Percentiles rank a stretch among this genome's conserved stretches.
These are phyloP conservation scores for Triops cancriformis DNA, from an alignment of 1,140 invertebrate genomes.

Conservation along the genomic window DNA sequence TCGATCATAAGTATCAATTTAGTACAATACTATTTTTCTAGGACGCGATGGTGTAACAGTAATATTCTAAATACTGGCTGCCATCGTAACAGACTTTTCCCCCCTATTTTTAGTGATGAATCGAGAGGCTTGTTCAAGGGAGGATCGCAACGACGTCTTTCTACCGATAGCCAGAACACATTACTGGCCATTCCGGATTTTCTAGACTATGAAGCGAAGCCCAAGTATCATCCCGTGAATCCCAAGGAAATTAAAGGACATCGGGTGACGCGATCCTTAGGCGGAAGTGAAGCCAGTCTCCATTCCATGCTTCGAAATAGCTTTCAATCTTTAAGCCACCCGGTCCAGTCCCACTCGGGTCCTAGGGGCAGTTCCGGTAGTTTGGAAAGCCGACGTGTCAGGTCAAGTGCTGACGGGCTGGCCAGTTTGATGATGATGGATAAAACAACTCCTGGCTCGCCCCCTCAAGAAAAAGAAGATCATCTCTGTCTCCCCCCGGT, in stretches of 20 bases:
- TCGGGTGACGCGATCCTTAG: constrained; percentile 17
- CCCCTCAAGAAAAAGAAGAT: background rate
- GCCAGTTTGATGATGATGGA: background rate
- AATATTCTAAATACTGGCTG: no score
- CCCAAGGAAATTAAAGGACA: background rate
- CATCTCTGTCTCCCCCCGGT: background rate
- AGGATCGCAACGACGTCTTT: background rate
- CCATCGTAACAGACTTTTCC: background rate
- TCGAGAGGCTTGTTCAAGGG: background rate
- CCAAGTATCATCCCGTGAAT: background rate
- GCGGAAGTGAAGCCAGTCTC: constrained; percentile 23
- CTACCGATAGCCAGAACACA: background rate
- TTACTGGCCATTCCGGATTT: background rate
- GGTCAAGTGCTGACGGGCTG: background rate
- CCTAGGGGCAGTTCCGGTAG: background rate
- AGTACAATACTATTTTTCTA: no score
- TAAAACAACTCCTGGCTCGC: background rate
- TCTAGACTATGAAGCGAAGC: background rate
- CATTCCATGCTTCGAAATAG: constrained; percentile 7
- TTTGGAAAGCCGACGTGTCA: background rate
- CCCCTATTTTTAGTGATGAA: background rate
- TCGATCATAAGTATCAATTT: no score
- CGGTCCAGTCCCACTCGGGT: background rate
- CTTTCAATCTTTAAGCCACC: constrained; percentile 2
- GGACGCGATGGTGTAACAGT: no score